A percentile compares a stretch with the other conserved stretches of the same genome.
phyloP scores from a whole-genome alignment of 1,140 invertebrate species.

The Acyrthosiphon pisum region DNA sequence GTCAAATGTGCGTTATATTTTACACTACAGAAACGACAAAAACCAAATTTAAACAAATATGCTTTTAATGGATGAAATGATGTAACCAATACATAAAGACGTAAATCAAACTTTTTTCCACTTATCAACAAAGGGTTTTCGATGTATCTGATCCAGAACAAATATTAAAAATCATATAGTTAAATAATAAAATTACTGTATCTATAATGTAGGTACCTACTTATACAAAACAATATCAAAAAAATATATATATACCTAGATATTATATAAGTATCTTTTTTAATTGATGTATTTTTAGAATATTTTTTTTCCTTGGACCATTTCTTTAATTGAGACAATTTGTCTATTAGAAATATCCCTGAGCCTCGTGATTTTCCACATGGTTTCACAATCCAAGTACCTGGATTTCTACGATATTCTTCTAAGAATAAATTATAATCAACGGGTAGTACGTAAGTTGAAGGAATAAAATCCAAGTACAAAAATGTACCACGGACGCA shows the following conservation, averaged over 20 bases:
- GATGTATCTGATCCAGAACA: conserved; percentile 70
- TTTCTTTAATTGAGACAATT: conserved; percentile 85
- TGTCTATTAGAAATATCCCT: conserved; percentile 88
- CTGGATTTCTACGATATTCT: conserved; percentile 89
- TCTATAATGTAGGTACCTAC: not conserved
- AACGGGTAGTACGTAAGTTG: conserved; percentile 86
- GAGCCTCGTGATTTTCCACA: conserved; percentile 90
- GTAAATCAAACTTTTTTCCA: conserved; percentile 87
- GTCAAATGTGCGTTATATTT: conserved; percentile 74
- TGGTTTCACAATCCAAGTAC: conserved; percentile 97
- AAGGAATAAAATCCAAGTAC: conserved; percentile 87
- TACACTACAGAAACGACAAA: conserved; percentile 84
- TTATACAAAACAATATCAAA: not conserved
- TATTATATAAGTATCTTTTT: conserved; percentile 89
- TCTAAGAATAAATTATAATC: conserved; percentile 96
- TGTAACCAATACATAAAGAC: conserved; percentile 83
- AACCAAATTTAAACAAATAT: conserved; percentile 77
- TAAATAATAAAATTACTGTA: no score
- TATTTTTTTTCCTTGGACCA: conserved; percentile 84
- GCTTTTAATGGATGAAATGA: conserved; percentile 83
- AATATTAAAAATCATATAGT: not conserved
- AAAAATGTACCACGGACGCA: conserved; percentile 70
- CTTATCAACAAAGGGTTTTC: conserved; percentile 85
- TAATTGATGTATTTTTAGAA: conserved; percentile 79
- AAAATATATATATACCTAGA: conserved; percentile 65